Evolutionary conservation across 2,113 vertebrate species (phyloP), one percentile per base, ranked within the genome.

Genomic region (Zosterops pallidus): DNA sequence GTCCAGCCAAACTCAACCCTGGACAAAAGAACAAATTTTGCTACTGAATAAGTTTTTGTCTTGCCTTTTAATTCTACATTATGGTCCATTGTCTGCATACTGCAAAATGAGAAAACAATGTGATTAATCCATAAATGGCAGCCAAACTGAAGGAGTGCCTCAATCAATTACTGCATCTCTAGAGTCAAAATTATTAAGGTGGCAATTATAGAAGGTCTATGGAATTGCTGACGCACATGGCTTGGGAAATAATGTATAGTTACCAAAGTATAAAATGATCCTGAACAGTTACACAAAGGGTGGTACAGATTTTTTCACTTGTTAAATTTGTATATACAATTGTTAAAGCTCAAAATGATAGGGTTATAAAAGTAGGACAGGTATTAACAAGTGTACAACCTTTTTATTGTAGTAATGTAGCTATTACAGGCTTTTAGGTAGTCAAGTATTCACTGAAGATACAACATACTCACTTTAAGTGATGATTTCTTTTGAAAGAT

Each of bases 1-100:
- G 26, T 63, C 20, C 20, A 81, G 26, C 16, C 26, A 75, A 57
- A 24, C 16, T 81, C 33, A 75, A 22, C 6, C 3, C 23, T 16
- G 0, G 1, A 56, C 13, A 56, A 69, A 75, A 56, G 47, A 68
- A 87, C 50, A 94, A 55, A 88, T 84, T 91, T 95, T 92, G 68
- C 80, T 90, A 67, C 70, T 46, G 46, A 65, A 84, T 62, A 78
- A 89, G 29, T 33, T 91, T 86, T 92, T 93, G 52, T 63, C 62
- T 76, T 68, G 31, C 56, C 84, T 82, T 87, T 84, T 95, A 55
- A 87, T 95, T 93, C 87, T 64, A 69, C 14, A 39, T 95, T 95
- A 63, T 80, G 46, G 17, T 64, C 7, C 39, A 80, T 86, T 83
- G 53, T 79, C 64, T 85, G 49, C 53, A 76, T 82, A 62, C n/a